Percentiles rank a stretch among this genome's conserved stretches.
Conservation (phyloP, 1,140 invertebrate species). For the Adoxophyes honmai region DNA sequence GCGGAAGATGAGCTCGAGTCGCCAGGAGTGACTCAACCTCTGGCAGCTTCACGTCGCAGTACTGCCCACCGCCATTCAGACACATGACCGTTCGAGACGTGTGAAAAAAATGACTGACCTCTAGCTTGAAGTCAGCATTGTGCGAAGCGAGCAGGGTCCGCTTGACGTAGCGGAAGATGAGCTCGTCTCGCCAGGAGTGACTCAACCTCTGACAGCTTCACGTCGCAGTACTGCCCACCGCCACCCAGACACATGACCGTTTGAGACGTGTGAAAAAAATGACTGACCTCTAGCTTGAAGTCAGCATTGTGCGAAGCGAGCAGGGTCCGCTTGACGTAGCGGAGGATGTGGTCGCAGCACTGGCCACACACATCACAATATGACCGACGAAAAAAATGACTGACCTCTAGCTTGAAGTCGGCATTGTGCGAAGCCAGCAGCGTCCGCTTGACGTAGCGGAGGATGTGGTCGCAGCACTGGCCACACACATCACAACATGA, state of each 20-base stretch:
- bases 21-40: no score
- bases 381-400: no score
- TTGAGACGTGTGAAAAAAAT: no score
- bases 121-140: conserved; percentile 46
- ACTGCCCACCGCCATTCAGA: no score
- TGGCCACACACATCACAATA: no score
- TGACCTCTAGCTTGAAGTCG: conserved; percentile 54
- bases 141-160: conserved; percentile 41
- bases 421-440: conserved; percentile 41
- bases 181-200: no score
- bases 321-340: conserved; percentile 43
- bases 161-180: conserved; percentile 49
- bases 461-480: conserved; percentile 82
- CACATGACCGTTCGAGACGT: no score
- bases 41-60: no score
- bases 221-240: conserved; percentile 68
- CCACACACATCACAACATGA: no score
- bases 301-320: conserved; percentile 42
- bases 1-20: conserved; percentile 50
- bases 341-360: conserved; percentile 52
- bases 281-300: conserved; percentile 51
- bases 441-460: conserved; percentile 46
- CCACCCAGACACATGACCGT: no score
- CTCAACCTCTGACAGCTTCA: no score
- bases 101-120: conserved; percentile 31